Conservation (phyloP, 92 coral and sea anemone species). For the Epizoanthus fatuus region DNA sequence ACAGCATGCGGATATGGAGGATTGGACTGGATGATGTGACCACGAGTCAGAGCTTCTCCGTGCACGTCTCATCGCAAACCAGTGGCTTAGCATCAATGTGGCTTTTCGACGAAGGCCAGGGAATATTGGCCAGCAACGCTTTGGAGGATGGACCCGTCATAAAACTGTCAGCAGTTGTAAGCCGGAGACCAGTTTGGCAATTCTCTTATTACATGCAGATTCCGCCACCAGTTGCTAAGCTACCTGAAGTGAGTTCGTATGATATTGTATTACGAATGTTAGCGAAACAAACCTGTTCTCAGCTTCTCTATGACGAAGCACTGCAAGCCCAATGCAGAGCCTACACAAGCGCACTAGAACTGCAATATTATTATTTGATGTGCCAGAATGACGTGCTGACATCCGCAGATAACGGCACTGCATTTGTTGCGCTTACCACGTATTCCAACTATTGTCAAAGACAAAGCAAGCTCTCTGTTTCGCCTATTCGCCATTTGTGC, state of each 20-base stretch:
- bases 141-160: conserved; percentile 46
- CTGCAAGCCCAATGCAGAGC: conserved; percentile 40
- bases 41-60: conserved; percentile 49
- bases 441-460: conserved; percentile 62
- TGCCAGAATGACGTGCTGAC: conserved; percentile 66
- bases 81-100: conserved; percentile 58
- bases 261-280: conserved; percentile 11
- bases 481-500: conserved; percentile 66
- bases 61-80: conserved; percentile 9
- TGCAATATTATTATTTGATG: conserved; percentile 66
- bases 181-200: conserved; percentile 69
- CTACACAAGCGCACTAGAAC: conserved; percentile 40
- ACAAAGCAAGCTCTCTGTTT: conserved; percentile 37
- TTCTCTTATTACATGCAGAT: conserved; percentile 64
- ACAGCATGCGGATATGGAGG: conserved; percentile 69
- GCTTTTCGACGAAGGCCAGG: conserved; percentile 81
- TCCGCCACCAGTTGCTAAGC: conserved; percentile 24
- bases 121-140: conserved; percentile 47
- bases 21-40: conserved; percentile 55
- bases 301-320: conserved; percentile 45
- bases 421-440: conserved; percentile 31
- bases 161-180: conserved; percentile 48
- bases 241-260: conserved; percentile 11
- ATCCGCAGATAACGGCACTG: conserved; percentile 38
- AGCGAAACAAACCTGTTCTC: conserved; percentile 53